Conservation (phyloP, 2,113 vertebrate species). For the Mugil cephalus region DNA sequence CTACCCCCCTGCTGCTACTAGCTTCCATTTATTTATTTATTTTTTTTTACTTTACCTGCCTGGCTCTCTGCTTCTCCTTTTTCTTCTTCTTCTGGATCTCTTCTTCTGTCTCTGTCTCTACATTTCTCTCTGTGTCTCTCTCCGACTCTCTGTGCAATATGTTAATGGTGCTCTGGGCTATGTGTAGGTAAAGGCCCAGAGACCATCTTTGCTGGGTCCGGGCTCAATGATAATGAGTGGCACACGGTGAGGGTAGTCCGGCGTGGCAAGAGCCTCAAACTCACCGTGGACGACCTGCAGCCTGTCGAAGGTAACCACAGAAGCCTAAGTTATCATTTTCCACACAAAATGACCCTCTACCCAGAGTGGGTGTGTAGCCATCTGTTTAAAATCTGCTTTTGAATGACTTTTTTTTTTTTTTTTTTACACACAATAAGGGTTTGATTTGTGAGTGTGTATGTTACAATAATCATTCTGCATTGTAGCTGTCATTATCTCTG, state of each 20-base stretch:
- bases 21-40: constrained; percentile 48
- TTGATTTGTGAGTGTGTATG: constrained; percentile 35
- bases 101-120: constrained; percentile 47
- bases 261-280: constrained; percentile 96
- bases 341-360: neutral
- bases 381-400: neutral
- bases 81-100: constrained; percentile 39
- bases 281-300: constrained; percentile 96
- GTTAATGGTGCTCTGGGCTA: constrained; percentile 92
- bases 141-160: constrained; percentile 47
- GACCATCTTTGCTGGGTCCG: constrained; percentile 98
- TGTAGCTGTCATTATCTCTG: neutral
- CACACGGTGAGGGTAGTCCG: constrained; percentile 98
- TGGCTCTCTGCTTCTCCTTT: constrained; percentile 41
- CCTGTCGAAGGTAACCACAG: constrained; percentile 83
- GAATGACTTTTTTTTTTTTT: neutral
- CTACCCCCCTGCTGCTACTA: constrained; percentile 39
- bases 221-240: constrained; percentile 99
- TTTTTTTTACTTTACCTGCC: constrained; percentile 62
- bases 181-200: constrained; percentile 99
- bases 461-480: constrained; percentile 26
- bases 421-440: neutral
- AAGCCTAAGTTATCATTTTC: constrained; percentile 5
- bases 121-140: constrained; percentile 55
- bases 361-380: constrained; percentile 7